A percentile compares a stretch with the other conserved stretches of the same genome.
Evolutionary conservation across 1,140 invertebrate species (phyloP).

Genomic region (honey bee (Apis mellifera)): Amel_HAv3.1 CM009934.2:6310501-6311000

Average conservation of each 20-base stretch:
- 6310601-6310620: constrained; percentile 40
- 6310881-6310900: constrained; percentile 74
- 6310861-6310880: constrained; percentile 73
- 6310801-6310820: constrained; percentile 35
- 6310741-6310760: neutral
- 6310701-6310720: no score
- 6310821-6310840: constrained; percentile 74
- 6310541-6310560: constrained; percentile 27
- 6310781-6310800: constrained; percentile 39
- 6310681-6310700: neutral
- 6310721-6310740: constrained; percentile 7
- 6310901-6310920: constrained; percentile 67
- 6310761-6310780: neutral
- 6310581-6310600: constrained; percentile 33
- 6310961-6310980: no score
- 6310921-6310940: constrained; percentile 53
- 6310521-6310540: neutral
- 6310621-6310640: constrained; percentile 20
- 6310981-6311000: constrained; percentile 41
- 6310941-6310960: neutral
- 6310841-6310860: constrained; percentile 77
- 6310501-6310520: neutral
- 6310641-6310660: neutral
- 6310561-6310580: constrained; percentile 12
- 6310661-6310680: neutral